Evolutionary conservation across 2,113 vertebrate genomes (phyloP), one percentile per base, ranked within the genome.

Genomic region (Crypturellus undulatus): DNA sequence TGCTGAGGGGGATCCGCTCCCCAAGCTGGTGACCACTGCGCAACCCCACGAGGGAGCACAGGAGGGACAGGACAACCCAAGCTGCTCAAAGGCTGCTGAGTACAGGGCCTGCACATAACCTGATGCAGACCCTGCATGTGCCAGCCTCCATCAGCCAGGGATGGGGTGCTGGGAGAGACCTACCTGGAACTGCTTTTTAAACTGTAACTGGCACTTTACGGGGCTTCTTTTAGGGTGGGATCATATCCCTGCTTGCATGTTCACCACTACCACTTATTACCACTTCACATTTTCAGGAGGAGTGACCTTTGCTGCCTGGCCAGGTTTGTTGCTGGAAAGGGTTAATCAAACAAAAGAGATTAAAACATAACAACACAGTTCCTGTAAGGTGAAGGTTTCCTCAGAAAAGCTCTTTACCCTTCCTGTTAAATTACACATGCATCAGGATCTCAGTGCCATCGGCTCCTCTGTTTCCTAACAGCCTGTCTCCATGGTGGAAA

Each of bases 361-460:
- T 58, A 85, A 79, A 79, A 67, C 52, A 92, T 49, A 89, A 72
- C 6, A 34, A 45, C 85, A 2, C 59, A 51, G 30, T 21, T 82
- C 12, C 19, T 72, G 76, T 87, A 54, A 80, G 38, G 30, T 54
- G 49, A 85, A 83, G 38, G 24, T 78, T 91, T 86, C 67, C n/a
- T 59, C 63, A 36, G 25, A 22, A 24, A 64, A 79, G 28, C 34
- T 43, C 63, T 87, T 92, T 79, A 32, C 10, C 22, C 9, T 83
- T 82, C 81, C 26, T 49, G 73, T 70, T 60, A 64, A 69, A 51
- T 88, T 70, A 12, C 22, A 43, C 26, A 25, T 30, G 47, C 30
- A 58, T 49, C 49, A 22, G 49, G 64, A 67, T 54, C 59, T 83
- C 73, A 13, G 58, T 15, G 26, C n/a, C 13, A 6, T 3, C 17